phyloP scores from a whole-genome alignment of 1,140 invertebrate genomes.

The Globodera rostochiensis region DNA sequence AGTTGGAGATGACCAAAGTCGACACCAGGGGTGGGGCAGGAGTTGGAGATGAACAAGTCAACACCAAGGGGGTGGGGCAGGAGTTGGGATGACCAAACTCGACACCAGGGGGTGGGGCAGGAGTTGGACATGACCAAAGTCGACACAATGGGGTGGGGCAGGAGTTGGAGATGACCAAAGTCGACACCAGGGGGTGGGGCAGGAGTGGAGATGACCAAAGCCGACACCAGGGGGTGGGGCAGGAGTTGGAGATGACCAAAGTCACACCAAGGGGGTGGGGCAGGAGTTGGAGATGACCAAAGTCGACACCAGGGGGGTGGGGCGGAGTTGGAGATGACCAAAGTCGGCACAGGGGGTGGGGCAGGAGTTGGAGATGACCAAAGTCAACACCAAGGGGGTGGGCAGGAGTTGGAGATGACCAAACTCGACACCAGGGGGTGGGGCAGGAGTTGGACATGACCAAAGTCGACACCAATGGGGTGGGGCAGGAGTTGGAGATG shows the following conservation, averaged over 20 bases:
- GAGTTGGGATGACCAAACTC: no score
- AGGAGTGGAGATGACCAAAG: no score
- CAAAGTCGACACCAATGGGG: background rate
- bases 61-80: background rate
- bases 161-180: background rate
- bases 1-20: no score
- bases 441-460: background rate
- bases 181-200: background rate
- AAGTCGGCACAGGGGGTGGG: no score
- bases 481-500: background rate
- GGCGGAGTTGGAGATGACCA: background rate
- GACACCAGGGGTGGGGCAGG: no score
- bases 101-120: no score
- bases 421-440: background rate
- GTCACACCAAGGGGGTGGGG: background rate
- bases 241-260: background rate
- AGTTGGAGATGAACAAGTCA: background rate
- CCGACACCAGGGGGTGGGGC: no score
- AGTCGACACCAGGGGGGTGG: background rate
- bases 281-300: background rate
- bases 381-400: background rate
- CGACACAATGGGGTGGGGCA: background rate
- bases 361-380: background rate
- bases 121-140: background rate
- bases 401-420: background rate